Conservation (phyloP, 2,113 vertebrate species). For the Ammodramus savannarum region DNA sequence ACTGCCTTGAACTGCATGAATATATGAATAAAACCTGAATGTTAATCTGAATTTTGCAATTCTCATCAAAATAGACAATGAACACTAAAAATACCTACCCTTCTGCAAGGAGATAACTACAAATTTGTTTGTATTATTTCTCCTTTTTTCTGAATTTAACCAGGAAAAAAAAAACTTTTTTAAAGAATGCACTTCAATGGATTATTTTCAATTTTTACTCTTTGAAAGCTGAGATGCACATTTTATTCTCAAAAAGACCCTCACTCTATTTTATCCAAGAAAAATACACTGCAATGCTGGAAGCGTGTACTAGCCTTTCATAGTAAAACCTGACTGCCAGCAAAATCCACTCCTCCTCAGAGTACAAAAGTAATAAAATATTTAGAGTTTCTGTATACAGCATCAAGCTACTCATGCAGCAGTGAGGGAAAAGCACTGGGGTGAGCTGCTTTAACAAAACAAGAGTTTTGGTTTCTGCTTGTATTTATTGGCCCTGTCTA, state of each 20-base stretch:
- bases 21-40: not conserved
- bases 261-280: not conserved
- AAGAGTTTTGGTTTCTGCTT: not conserved
- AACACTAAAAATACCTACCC: not conserved
- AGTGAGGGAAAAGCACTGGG: not conserved
- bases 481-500: rapidly evolving
- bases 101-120: not conserved
- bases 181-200: not conserved
- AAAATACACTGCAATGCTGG: rapidly evolving
- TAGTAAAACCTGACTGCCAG: not conserved
- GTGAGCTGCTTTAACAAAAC: not conserved
- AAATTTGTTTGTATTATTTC: not conserved
- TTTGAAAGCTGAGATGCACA: not conserved
- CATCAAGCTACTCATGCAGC: not conserved
- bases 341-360: not conserved
- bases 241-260: not conserved
- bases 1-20: not conserved
- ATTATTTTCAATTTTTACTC: not conserved
- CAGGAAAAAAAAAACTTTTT: not conserved
- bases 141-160: not conserved
- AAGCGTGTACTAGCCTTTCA: not conserved
- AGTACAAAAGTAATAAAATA: not conserved
- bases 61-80: not conserved
- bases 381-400: not conserved
- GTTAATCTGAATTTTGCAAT: not conserved